Evolutionary conservation across 2,797 vertebrate genomes (phyloP), one percentile per base, ranked within the genome.

Genomic region (Xiphophorus birchmanni): DNA sequence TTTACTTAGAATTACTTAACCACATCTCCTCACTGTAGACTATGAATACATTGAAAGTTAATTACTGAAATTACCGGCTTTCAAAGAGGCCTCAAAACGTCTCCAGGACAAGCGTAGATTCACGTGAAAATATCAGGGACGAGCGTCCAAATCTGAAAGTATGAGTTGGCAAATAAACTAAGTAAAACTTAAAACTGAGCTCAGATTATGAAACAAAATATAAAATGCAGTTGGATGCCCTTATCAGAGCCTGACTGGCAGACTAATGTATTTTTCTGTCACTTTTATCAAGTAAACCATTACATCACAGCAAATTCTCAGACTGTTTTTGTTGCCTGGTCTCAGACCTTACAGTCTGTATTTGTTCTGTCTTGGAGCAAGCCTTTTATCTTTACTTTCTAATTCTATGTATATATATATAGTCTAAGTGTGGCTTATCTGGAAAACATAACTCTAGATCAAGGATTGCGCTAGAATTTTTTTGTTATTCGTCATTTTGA

Each of bases 231-330:
- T 0, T 42, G 37, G 65, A 29, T 4, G 26, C 26, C 69, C 12
- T 72, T n/a, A 47, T 72, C 42, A 17, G n/a, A 72, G 17, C 11
- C 42, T 47, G 69, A 47, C 69, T 29, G 29, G 13, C 69, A 45
- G 40, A 71, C 18, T 71, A 44, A 45, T 72, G 5, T 2, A 40
- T 78, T 42, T 78, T 81, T 78, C 9, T 56, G 87, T 87, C 44
- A 10, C 32, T 74, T 75, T 89, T 88, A 89, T 92, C 83, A 75
- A 82, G 83, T 77, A 71, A 42, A 76, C 2, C 65, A 56, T 94
- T 74, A 91, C 89, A 8, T 93, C 87, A 91, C 71, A 23, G 80
- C 65, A 85, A 73, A 93, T 91, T 88, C 93, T 86, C 87, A 91
- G 90, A 90, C 88, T 26, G 58, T 76, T 88, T 82, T 67, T 65